phyloP scores from a whole-genome alignment of 2,888 invertebrate genomes.

The Rhorus exstirpatorius region DNA sequence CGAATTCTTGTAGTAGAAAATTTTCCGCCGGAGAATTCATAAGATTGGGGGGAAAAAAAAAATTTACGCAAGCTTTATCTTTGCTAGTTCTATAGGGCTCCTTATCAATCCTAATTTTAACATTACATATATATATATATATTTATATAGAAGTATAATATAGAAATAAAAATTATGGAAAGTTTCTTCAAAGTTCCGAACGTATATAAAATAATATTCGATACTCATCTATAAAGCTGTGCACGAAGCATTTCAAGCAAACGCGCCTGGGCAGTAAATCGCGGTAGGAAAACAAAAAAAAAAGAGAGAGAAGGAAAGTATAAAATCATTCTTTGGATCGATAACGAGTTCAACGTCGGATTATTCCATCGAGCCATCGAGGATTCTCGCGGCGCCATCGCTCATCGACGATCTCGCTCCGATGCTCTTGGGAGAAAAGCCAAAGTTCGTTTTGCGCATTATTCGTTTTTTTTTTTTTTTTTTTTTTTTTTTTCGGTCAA shows the following conservation, averaged over 20 bases:
- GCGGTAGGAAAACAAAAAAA: not conserved
- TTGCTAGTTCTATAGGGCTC: not conserved
- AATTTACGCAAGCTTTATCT: not conserved
- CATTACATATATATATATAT: not conserved
- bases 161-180: not conserved
- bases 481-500: not conserved
- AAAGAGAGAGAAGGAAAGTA: not conserved
- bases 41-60: not conserved
- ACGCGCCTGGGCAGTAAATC: not conserved
- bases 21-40: too few species aligned
- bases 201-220: not conserved
- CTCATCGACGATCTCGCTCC: too few species aligned
- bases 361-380: conserved; percentile 26
- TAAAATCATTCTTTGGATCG: conserved; percentile 36
- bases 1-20: too few species aligned
- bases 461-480: not conserved
- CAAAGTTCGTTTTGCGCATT: conserved; percentile 9
- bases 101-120: not conserved
- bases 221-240: conserved; percentile 2
- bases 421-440: too few species aligned
- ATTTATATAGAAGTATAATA: not conserved
- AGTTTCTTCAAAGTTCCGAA: not conserved
- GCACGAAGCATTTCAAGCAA: conserved; percentile 37
- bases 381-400: too few species aligned
- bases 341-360: conserved; percentile 12